A percentile compares a stretch with the other conserved stretches of the same genome.
Conservation (phyloP, 2,888 invertebrate genomes). For the Cheilosia grossa region DNA sequence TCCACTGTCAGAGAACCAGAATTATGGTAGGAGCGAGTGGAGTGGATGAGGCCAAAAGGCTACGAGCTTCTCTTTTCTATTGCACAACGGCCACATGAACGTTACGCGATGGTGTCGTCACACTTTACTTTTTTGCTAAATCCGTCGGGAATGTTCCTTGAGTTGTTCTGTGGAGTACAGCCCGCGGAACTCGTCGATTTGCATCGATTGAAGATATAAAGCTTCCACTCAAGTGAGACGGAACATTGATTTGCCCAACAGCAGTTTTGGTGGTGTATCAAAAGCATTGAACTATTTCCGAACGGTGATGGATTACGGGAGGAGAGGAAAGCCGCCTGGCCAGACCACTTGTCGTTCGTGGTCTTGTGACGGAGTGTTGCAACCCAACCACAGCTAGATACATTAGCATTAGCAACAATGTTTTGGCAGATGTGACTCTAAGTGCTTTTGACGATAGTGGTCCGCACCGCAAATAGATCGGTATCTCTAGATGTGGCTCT, state of each 20-base stretch:
- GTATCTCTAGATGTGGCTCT: constrained; percentile 7
- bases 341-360: constrained; percentile 31
- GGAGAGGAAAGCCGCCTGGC: constrained; percentile 7
- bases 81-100: constrained; percentile 27
- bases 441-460: constrained; percentile 58
- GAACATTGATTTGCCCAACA: constrained; percentile 12
- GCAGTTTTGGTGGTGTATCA: constrained; percentile 2
- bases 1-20: constrained; percentile 12
- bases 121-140: not conserved
- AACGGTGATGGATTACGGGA: constrained; percentile 13
- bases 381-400: constrained; percentile 35
- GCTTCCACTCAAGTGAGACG: constrained; percentile 15
- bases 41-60: constrained; percentile 28
- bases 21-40: constrained; percentile 28
- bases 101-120: constrained; percentile 33
- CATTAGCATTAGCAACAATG: constrained; percentile 44
- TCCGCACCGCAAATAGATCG: not conserved
- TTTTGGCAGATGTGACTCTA: constrained; percentile 51
- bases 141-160: not conserved
- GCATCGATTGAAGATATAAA: constrained; percentile 4
- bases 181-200: constrained; percentile 34
- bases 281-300: constrained; percentile 28
- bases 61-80: constrained; percentile 21
- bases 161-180: not conserved
- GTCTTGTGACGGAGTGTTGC: constrained; percentile 13